Evolutionary conservation across 2,888 invertebrate genomes (phyloP), one percentile per base, ranked within the genome.

Genomic region (Sesamia inferens): DNA sequence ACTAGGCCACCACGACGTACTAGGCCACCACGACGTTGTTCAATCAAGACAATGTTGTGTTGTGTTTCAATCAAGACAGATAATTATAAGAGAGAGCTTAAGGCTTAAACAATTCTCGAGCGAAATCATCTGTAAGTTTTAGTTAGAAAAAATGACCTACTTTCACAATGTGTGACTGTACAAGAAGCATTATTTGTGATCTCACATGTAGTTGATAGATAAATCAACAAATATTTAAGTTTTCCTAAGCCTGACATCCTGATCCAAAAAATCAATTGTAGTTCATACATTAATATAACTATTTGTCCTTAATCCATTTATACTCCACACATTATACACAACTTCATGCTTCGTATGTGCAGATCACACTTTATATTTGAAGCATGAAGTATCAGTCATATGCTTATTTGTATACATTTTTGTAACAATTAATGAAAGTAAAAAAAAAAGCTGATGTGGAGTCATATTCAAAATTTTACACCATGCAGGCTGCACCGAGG

Each of bases 101-200:
- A 68, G 72, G 42, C 62, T 72, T 69, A 0, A 78, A 76, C 69
- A 78, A 78, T 68, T 64, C 24, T 59, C 24, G 68, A 81, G 74
- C 77, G 61, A 74, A 81, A 74, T 73, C 79, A 81, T 69, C 73
- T 73, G 67, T 75, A 68, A 79, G 76, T 74, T 71, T 74, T 54
- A 74, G 55, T 68, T 70, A 79, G 68, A 79, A 66, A 74, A 65
- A 77, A 83, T 76, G 77, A 77, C 77, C 79, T 75, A 83, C 79
- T 84, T 83, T 84, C 82, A 82, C 79, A 83, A 79, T 74, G 71
- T 71, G 64, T 78, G 78, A 72, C 68, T 72, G 61, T 74, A 64
- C 42, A 70, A 65, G 59, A 68, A 54, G 16, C 42, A 67, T 44
- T 58, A 59, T 57, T 22, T 51, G 44, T 47, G 10, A 59, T 62